These are phyloP conservation scores for Heliconius erato DNA, from an alignment of 2,888 invertebrate genomes.

Conservation along the genomic window DNA sequence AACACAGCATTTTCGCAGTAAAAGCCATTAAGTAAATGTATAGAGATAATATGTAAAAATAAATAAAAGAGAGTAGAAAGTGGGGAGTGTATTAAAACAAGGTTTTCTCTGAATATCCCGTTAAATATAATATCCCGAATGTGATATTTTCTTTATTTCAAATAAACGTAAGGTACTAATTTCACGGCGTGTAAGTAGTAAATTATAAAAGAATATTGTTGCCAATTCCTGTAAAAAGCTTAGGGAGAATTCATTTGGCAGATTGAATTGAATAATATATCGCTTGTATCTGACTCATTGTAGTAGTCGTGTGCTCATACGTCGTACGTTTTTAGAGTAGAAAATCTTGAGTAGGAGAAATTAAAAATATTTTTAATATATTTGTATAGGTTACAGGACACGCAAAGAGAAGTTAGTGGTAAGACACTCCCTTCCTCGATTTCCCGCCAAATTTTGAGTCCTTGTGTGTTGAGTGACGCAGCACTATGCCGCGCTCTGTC, in stretches of 20 bases:
- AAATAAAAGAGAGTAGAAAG: too few species aligned
- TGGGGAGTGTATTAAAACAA: too few species aligned
- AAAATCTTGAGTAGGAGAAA: background rate
- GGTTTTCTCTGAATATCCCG: too few species aligned
- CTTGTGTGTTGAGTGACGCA: too few species aligned
- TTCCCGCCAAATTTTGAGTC: too few species aligned
- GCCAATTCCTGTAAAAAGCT: slow-evolving; percentile 33
- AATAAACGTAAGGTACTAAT: slow-evolving; percentile 11
- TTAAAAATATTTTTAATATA: background rate
- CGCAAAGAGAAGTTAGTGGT: too few species aligned
- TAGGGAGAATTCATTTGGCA: slow-evolving; percentile 46
- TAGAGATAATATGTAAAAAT: too few species aligned
- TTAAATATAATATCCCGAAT: too few species aligned
- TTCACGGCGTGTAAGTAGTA: slow-evolving; percentile 17
- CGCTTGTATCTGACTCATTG: slow-evolving; percentile 41
- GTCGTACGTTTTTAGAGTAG: background rate
- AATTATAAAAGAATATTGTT: slow-evolving; percentile 28
- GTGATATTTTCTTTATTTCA: slow-evolving; percentile 9
- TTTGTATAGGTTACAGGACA: background rate
- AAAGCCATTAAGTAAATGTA: too few species aligned
- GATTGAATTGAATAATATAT: slow-evolving; percentile 46
- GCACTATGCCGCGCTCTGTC: too few species aligned
- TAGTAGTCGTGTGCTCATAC: background rate
- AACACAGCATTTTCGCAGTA: too few species aligned
- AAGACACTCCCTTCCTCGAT: too few species aligned